Percentiles rank a stretch among this genome's conserved stretches.
These are phyloP conservation scores for Ochropleura plecta DNA, from an alignment of 2,888 invertebrate genomes.

Conservation along the genomic window DNA sequence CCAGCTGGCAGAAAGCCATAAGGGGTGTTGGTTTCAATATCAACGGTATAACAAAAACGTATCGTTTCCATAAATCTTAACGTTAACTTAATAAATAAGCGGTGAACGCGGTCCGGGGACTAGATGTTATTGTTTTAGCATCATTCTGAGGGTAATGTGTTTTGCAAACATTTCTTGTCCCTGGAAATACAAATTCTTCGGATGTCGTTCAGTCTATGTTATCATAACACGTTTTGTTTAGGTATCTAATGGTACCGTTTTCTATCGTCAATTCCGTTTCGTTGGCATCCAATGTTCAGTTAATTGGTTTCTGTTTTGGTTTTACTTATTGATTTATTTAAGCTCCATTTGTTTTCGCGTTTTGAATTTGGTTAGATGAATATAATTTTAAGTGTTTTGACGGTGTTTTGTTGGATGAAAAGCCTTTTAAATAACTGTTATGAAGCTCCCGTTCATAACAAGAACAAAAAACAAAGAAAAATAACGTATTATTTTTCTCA, in stretches of 20 bases:
- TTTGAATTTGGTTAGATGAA: conserved; percentile 43
- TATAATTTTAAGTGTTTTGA: conserved; percentile 67
- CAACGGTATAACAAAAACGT: conserved; percentile 87
- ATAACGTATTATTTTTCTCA: not conserved
- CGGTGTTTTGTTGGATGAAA: conserved; percentile 64
- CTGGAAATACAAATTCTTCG: conserved; percentile 85
- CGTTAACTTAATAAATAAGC: conserved; percentile 83
- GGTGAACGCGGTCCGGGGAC: conserved; percentile 80
- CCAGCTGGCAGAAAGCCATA: conserved; percentile 89
- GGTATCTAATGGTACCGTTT: conserved; percentile 86
- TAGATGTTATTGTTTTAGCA: conserved; percentile 84
- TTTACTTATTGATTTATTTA: conserved; percentile 66
- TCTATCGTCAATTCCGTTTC: conserved; percentile 77
- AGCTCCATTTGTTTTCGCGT: conserved; percentile 66
- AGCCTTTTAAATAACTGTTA: conserved; percentile 40
- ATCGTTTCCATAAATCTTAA: conserved; percentile 88
- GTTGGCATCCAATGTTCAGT: conserved; percentile 68
- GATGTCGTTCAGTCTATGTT: conserved; percentile 87
- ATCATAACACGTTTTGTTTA: conserved; percentile 90
- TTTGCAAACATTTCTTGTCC: conserved; percentile 87
- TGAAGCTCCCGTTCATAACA: conserved; percentile 5
- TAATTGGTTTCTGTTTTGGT: conserved; percentile 70
- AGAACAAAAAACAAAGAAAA: not conserved
- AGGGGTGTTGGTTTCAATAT: conserved; percentile 90
- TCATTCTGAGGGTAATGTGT: conserved; percentile 85